Evolutionary conservation across 2,888 invertebrate genomes (phyloP), one percentile per base, ranked within the genome.

Genomic region (Rosalia funebris): DNA sequence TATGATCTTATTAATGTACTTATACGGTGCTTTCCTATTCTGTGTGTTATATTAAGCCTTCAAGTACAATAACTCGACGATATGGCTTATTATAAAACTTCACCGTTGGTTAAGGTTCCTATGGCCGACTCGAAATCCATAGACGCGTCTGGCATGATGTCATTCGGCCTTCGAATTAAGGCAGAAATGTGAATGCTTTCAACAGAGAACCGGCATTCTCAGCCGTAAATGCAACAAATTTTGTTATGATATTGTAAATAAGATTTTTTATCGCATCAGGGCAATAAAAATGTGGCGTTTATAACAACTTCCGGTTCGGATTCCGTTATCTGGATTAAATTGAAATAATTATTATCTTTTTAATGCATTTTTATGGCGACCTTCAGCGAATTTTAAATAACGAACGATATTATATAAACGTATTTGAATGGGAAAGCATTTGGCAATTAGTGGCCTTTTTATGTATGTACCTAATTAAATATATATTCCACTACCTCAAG

Each of bases 121-220:
- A n/a, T n/a, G 25, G 20, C 50, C 37, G 50, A 39, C 50, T 50
- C 19, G 34, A 20, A n/a, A 53, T 16, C 20, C 52, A n/a, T 32
- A 53, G 52, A 53, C 52, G 42, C 32, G 41, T 41, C 42, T 11
- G 15, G 32, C 41, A 32, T 53, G 52, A 53, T 42, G 52, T 42
- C 41, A 53, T 42, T 53, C 25, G 52, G 31, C 52, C 52, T 53
- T 53, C 52, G 32, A 32, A 42, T 53, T 53, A 42, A 42, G 25
- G 25, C 25, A 25, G 25, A 25, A 25, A 25, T 25, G 25, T 25
- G 25, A 25, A 25, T 7, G 25, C 25, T 25, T 25, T 25, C 25
- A 25, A 25, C 25, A 3, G 25, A 25, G 25, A 25, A n/a, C 7
- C 7, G 7, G 25, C 25, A 25, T 25, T 25, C 25, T 5, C 25